Conservation (phyloP, 2,113 vertebrate genomes). For the Sisor rabdophorus region DNA sequence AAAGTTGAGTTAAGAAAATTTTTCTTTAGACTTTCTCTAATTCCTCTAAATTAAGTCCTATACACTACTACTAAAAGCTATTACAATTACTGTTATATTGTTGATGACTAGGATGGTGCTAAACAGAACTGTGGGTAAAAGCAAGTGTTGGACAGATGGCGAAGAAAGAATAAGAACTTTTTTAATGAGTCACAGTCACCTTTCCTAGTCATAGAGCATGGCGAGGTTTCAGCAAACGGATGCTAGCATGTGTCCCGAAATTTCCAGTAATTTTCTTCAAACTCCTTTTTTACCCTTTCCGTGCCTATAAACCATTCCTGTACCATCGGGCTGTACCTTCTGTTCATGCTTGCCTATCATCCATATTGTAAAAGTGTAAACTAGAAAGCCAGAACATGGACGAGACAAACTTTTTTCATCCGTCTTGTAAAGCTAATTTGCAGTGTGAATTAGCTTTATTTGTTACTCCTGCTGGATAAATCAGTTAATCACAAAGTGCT, state of each 20-base stretch:
- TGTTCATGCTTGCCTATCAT: background rate
- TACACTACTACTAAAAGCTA: background rate
- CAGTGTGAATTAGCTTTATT: constrained; percentile 28
- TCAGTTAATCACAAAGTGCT: constrained; percentile 36
- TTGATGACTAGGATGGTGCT: constrained; percentile 16
- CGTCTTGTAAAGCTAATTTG: constrained; percentile 13
- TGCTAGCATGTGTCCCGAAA: constrained; percentile 2
- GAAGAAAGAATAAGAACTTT: constrained; percentile 25
- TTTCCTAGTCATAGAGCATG: constrained; percentile 24
- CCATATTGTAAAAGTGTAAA: background rate
- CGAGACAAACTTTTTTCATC: background rate
- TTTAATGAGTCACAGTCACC: constrained; percentile 35
- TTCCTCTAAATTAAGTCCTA: background rate
- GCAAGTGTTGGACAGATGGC: constrained; percentile 26
- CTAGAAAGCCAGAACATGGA: background rate
- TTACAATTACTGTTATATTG: background rate
- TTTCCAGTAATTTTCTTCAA: constrained; percentile 9
- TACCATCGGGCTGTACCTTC: constrained; percentile 9
- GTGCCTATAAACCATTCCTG: background rate
- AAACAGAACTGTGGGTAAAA: constrained; percentile 26
- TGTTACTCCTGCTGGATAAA: constrained; percentile 29
- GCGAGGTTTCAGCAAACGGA: constrained; percentile 16
- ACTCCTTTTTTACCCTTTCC: background rate
- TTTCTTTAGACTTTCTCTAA: background rate
- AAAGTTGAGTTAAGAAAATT: too few species aligned